Evolutionary conservation across 2,888 invertebrate genomes (phyloP), one percentile per base, ranked within the genome.

Genomic region (Galerucella nymphaeae): DNA sequence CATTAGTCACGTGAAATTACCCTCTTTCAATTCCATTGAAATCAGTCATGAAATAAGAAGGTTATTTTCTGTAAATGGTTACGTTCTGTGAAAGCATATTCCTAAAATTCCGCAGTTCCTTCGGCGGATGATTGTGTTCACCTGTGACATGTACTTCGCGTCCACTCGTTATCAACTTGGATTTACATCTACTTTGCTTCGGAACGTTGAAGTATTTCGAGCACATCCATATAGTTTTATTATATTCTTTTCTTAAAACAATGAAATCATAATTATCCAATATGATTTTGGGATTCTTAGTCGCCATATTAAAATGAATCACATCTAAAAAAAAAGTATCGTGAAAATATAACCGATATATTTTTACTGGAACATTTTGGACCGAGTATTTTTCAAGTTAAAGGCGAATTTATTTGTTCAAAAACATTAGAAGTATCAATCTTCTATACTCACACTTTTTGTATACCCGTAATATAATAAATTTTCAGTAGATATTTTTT

Each of bases 81-180:
- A 80, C 79, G 57, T 72, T 69, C 64, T 79, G 80, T 4, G 80
- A 77, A 16, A 78, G 71, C 78, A 78, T 75, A 68, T 77, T 76
- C n/a, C 75, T 77, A 38, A 70, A 73, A 48, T 70, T 71, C 45
- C 73, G 75, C 23, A 69, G 77, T 2, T 70, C 58, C 64, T 69
- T 72, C 0, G 81, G 79, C 14, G 66, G 67, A 62, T 83, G 82
- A 72, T 79, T 81, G 72, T 77, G 82, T 30, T 64, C 73, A 30
- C 78, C 82, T 67, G 73, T 80, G 38, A 83, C 79, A n/a, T 76
- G 74, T 14, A 84, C 80, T 10, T 77, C 78, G 58, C 77, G 77
- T 66, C 82, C 80, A 62, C 80, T 81, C 1, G 82, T 80, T 13
- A 81, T 74, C 20, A 82, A 70, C 53, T 75, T 81, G 2, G 80